These are phyloP conservation scores for Cyclargus thomasi DNA, from an alignment of 1,140 invertebrate species.

Conservation along the genomic window DNA sequence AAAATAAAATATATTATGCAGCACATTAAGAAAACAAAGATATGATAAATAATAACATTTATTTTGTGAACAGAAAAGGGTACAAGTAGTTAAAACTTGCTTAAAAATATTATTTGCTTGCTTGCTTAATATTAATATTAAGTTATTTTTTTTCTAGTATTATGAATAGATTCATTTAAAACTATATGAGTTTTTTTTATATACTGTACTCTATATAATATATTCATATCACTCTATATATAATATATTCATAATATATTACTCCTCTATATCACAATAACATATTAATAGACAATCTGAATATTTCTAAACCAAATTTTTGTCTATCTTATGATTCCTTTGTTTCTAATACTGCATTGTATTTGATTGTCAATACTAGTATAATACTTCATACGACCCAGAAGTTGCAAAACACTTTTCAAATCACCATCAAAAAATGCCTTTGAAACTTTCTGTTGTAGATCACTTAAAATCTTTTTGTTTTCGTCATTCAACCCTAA, in stretches of 20 bases:
- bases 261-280: background rate
- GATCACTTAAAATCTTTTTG: constrained; percentile 71
- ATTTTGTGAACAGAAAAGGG: no score
- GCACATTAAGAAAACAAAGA: no score
- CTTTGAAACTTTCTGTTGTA: constrained; percentile 76
- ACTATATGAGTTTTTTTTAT: no score
- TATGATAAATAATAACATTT: no score
- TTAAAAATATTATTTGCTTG: no score
- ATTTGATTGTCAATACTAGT: constrained; percentile 86
- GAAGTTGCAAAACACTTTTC: constrained; percentile 75
- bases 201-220: no score
- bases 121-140: no score
- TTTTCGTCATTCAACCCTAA: constrained; percentile 78
- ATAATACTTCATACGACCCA: constrained; percentile 90
- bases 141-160: no score
- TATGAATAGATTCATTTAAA: no score
- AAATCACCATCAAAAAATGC: constrained; percentile 80
- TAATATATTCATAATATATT: background rate
- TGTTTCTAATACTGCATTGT: constrained; percentile 80
- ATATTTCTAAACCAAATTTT: background rate
- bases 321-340: constrained; percentile 79
- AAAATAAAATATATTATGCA: no score
- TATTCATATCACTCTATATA: no score
- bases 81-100: no score
- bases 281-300: background rate